Evolutionary conservation across 2,113 vertebrate genomes (phyloP), one percentile per base, ranked within the genome.

Genomic region (Myotis lucifugus): DNA sequence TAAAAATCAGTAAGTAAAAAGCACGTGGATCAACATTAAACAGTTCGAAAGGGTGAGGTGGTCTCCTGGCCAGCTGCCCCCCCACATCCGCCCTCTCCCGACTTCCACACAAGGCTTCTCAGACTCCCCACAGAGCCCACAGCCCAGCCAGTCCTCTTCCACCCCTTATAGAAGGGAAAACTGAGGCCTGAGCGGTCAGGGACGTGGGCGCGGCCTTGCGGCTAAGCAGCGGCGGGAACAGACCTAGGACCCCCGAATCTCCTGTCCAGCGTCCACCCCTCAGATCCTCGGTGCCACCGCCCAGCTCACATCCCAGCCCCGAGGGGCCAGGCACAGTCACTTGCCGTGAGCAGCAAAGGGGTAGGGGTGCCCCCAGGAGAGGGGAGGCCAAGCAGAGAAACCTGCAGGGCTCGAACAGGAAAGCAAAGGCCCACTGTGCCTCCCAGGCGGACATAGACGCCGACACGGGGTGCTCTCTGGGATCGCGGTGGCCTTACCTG

Each of bases 391-490:
- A 13, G 8, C n/a, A 29, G 66, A 64, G 77, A 81, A 52, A 54
- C 19, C 3, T 0, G 0, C 6, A 2, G 0, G 6, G 61, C 23
- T 10, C 3, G 23, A 48, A 70, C 5, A 1, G 0, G n/a, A 37
- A n/a, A 56, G 67, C 18, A 29, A 77, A 40, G 11, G 46, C 8
- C 40, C 64, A 56, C 42, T 0, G 23, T 1, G 0, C 27, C 11
- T 17, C 11, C 23, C 67, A 86, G 83, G 59, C 46, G 32, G 64
- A 74, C 70, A 59, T 42, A 12, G 27, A 70, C 34, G 8, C 7
- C 6, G 6, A 32, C 10, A 0, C 19, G 0, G 32, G 46, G 25
- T 42, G 12, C 1, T 61, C 19, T 34, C 87, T 2, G 5, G 19
- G 87, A 56, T 1, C 29, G 2, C 19, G 3, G 18, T 0, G 48